Evolutionary conservation across 2,888 invertebrate species (phyloP).

Genomic region (Oasisia sp.): DNA sequence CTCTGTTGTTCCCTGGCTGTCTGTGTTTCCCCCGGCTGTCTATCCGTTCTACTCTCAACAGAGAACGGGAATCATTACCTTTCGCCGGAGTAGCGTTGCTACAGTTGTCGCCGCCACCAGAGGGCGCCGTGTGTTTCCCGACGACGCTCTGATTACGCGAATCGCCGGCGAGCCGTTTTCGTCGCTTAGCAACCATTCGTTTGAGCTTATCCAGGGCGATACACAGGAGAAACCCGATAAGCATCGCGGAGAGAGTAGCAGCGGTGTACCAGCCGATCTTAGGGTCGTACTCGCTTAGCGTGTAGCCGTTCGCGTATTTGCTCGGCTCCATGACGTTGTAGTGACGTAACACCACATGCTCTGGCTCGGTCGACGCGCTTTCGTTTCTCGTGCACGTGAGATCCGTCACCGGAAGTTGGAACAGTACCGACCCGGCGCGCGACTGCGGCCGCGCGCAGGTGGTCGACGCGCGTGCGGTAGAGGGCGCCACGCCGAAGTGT

Average conservation of each 20-base stretch:
- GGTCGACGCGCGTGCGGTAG: background rate
- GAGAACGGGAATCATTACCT: background rate
- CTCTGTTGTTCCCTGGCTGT: background rate
- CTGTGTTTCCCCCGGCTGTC: background rate
- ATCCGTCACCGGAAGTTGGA: background rate
- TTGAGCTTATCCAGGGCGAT: conserved; percentile 40
- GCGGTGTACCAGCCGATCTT: conserved; percentile 44
- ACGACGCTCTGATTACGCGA: background rate
- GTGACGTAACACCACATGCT: background rate
- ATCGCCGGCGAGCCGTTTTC: background rate
- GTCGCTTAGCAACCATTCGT: background rate
- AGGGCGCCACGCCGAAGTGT: conserved; percentile 6
- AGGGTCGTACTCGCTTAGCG: conserved; percentile 34
- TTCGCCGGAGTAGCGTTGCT: background rate
- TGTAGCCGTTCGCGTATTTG: background rate
- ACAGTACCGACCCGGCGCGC: background rate
- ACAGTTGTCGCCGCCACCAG: background rate
- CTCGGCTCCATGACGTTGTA: background rate
- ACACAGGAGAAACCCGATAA: conserved; percentile 40
- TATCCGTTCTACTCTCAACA: background rate
- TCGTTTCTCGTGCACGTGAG: background rate
- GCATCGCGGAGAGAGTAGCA: conserved; percentile 39
- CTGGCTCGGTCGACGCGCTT: background rate
- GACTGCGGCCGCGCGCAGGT: background rate
- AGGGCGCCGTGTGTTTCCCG: background rate